Percentiles rank a stretch among this genome's conserved stretches.
Conservation (phyloP, 2,888 invertebrate genomes). For the Amblyjoppa fuscipennis region DNA sequence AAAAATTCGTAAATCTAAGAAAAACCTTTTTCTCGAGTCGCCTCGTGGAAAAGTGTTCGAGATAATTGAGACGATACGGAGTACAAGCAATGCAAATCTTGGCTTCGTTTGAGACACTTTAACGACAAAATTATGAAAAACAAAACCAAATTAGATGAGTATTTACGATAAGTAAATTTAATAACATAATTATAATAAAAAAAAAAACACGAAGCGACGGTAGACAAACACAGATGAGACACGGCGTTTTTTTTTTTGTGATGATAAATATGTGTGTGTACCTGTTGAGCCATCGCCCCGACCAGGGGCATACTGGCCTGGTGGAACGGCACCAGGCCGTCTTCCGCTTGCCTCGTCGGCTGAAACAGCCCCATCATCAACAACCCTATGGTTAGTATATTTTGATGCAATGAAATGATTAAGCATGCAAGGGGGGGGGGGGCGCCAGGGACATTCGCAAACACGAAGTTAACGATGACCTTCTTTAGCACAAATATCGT, state of each 20-base stretch:
- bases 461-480: constrained; percentile 53
- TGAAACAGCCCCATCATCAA: constrained; percentile 84
- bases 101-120: constrained; percentile 12
- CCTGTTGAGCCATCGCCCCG: constrained; percentile 86
- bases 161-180: constrained; percentile 7
- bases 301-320: constrained; percentile 89
- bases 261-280: constrained; percentile 76
- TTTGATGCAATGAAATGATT: constrained; percentile 76
- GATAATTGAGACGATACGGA: background rate
- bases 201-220: constrained; percentile 60
- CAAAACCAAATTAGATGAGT: background rate
- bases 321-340: constrained; percentile 87
- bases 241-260: constrained; percentile 69
- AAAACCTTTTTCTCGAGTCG: background rate
- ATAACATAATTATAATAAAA: constrained; percentile 32
- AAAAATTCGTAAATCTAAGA: background rate
- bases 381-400: constrained; percentile 81
- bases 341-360: constrained; percentile 87
- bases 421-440: constrained; percentile 71
- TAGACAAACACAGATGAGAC: constrained; percentile 80
- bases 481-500: constrained; percentile 37
- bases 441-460: constrained; percentile 71
- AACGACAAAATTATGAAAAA: constrained; percentile 29
- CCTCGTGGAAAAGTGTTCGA: background rate
- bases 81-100: constrained; percentile 8